phyloP scores from a whole-genome alignment of 2,888 invertebrate genomes.

The Coenonympha arcania region DNA sequence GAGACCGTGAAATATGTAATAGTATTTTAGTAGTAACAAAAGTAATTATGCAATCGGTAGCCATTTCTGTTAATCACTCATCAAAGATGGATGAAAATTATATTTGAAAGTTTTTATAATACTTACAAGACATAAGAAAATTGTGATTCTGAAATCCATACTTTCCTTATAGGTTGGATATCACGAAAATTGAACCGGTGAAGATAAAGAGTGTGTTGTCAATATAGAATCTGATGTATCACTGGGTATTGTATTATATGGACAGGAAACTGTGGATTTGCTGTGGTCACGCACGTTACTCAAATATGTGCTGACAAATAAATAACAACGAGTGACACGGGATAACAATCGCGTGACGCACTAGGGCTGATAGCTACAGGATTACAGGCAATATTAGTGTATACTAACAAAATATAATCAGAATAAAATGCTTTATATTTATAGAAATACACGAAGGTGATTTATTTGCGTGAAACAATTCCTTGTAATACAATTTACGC shows the following conservation, averaged over 20 bases:
- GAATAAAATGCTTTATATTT: too few relatives aligned
- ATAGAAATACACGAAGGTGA: too few relatives aligned
- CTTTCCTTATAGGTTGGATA: too few relatives aligned
- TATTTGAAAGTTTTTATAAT: not conserved
- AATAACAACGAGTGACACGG: slow-evolving; percentile 11
- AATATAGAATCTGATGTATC: slow-evolving; percentile 36
- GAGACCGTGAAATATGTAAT: too few relatives aligned
- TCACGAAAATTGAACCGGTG: too few relatives aligned
- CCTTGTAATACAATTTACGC: not conserved
- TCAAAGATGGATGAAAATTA: not conserved
- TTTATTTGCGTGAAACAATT: not conserved
- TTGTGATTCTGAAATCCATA: not conserved
- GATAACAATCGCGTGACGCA: slow-evolving; percentile 8
- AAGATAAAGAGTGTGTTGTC: too few relatives aligned
- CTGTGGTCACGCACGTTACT: slow-evolving; percentile 46
- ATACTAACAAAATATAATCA: too few relatives aligned
- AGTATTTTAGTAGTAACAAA: too few relatives aligned
- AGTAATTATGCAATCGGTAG: too few relatives aligned
- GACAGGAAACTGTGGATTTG: slow-evolving; percentile 55
- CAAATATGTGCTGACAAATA: slow-evolving; percentile 33
- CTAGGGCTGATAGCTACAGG: slow-evolving; percentile 21
- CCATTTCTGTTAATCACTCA: too few relatives aligned
- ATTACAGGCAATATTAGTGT: too few relatives aligned
- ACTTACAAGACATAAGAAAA: not conserved
- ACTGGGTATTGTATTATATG: slow-evolving; percentile 39